phyloP scores from a whole-genome alignment of 2,888 invertebrate species.

The Ptilodon capucinus region DNA sequence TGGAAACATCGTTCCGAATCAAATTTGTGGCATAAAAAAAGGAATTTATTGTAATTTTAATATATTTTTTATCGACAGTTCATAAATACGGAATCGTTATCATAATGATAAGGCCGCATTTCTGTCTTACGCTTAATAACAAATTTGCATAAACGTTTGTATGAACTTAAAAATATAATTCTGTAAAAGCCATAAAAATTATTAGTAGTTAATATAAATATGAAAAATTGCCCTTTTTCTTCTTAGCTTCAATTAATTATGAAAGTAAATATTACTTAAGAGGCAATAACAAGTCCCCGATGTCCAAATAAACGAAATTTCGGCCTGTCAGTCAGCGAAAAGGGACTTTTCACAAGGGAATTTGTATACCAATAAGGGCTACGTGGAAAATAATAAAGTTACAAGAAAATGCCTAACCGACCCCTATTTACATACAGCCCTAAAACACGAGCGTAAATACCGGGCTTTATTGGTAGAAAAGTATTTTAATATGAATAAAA shows the following conservation, averaged over 20 bases:
- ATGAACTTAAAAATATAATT: too few species aligned
- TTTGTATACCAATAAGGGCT: constrained; percentile 36
- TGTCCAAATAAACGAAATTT: constrained; percentile 36
- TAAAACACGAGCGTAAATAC: constrained; percentile 36
- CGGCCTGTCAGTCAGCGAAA: constrained; percentile 41
- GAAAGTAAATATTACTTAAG: constrained; percentile 6
- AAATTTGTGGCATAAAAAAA: too few species aligned
- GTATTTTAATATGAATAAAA: constrained; percentile 29
- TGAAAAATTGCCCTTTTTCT: too few species aligned
- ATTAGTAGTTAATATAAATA: too few species aligned
- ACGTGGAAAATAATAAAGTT: constrained; percentile 40
- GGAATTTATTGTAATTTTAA: too few species aligned
- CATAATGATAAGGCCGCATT: too few species aligned
- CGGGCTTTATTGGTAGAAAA: constrained; percentile 29
- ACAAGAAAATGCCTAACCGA: constrained; percentile 33
- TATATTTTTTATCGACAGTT: too few species aligned
- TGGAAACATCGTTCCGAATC: too few species aligned
- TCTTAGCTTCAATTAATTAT: neutral
- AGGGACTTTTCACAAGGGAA: constrained; percentile 45
- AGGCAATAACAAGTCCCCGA: constrained; percentile 8
- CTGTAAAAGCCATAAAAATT: too few species aligned
- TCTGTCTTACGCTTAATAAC: too few species aligned
- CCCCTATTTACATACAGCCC: constrained; percentile 35
- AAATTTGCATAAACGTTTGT: too few species aligned
- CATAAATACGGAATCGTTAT: too few species aligned